phyloP scores from a whole-genome alignment of 2,888 invertebrate genomes.

The Merodon equestris region DNA sequence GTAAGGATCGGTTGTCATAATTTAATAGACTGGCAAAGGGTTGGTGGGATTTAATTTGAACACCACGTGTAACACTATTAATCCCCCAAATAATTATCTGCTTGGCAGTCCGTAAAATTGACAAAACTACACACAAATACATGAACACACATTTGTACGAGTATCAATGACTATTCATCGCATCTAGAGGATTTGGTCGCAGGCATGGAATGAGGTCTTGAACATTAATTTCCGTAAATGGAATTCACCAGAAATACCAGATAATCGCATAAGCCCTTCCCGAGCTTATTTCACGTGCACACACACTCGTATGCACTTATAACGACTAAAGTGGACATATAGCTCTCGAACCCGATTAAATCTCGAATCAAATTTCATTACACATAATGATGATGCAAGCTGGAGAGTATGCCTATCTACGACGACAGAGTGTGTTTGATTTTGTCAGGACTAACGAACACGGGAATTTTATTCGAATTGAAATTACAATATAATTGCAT shows the following conservation, averaged over 20 bases:
- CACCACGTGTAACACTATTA: constrained; percentile 53
- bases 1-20: constrained; percentile 22
- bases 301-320: neutral
- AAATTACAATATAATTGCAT: constrained; percentile 67
- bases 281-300: constrained; percentile 2
- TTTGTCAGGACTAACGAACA: constrained; percentile 55
- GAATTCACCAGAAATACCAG: constrained; percentile 61
- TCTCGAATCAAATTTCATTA: constrained; percentile 63
- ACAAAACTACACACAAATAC: constrained; percentile 25
- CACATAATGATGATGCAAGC: neutral
- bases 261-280: constrained; percentile 58
- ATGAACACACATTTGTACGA: too few species aligned
- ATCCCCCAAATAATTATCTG: constrained; percentile 64
- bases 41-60: constrained; percentile 44
- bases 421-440: constrained; percentile 32
- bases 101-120: constrained; percentile 40
- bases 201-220: constrained; percentile 1
- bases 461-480: constrained; percentile 65
- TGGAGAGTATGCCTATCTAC: neutral
- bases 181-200: too few species aligned
- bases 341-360: constrained; percentile 59
- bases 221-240: constrained; percentile 61
- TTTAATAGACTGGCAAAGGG: constrained; percentile 21
- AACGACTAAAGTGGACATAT: constrained; percentile 51
- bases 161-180: too few species aligned